Base-by-base conservation (phyloP, 1,140 invertebrate species). In the Lutraria rhynchaena region DNA sequence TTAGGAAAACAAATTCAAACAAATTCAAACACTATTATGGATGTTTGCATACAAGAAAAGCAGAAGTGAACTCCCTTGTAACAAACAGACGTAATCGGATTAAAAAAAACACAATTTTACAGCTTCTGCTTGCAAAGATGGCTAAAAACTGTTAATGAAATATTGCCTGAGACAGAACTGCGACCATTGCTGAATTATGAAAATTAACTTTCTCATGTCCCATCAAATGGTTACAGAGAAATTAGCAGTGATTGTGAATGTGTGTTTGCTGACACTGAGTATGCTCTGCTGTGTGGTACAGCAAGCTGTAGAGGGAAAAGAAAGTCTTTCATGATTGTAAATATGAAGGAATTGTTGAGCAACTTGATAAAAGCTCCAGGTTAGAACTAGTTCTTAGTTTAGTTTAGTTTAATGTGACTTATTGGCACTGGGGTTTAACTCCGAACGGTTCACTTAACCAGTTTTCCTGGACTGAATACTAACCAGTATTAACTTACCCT, bases 171-270 rank as follows among this genome's bases (percentile, higher is more conserved):
- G 35, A 1, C 13, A 3, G 44, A 53, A 60, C 24, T 29, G 41
- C 37, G 29, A 11, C 35, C 55, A 44, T 27, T 75, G 9, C 44
- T 60, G 19, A 1, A 75, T 61, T 60, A 75, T 60, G 44, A 31
- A 3, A 31, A 75, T 29, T 22, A 60, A 31, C 53, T 75, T 24
- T 75, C 55, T 60, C 33, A 24, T 29, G 24, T 49, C 37, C 53
- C 53, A 33, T 5, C 22, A 44, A 51, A 31, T 75, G 27, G 3
- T 3, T 69, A 69, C 24, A 75, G 22, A 4, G 71, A 75, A 24
- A 7, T 75, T 58, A n/a, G 71, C 57, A 75, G 55, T 29, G 61
- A 22, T 17, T 75, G 71, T 75, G 33, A 61, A 37, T 51, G 22
- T 17, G 44, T 75, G n/a, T 44, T 75, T 55, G 27, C 49, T 51